Percentiles rank a stretch among this genome's conserved stretches.
These are phyloP conservation scores for Trematocara unimaculatum DNA, from an alignment of 2,113 vertebrate genomes.

Conservation along the genomic window DNA sequence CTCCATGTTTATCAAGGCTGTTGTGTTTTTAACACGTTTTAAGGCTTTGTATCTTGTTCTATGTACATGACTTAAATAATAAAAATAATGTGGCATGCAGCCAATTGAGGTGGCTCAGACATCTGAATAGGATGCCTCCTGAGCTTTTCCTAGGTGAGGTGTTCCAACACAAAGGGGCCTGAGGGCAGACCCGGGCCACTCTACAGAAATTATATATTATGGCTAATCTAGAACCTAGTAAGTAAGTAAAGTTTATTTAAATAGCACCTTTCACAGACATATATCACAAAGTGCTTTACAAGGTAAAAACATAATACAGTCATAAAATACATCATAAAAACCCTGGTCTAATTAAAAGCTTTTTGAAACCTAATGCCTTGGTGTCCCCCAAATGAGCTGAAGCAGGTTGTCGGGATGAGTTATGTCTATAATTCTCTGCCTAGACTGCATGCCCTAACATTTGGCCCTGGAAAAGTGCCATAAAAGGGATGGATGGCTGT, in stretches of 20 bases:
- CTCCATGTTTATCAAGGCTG: not conserved
- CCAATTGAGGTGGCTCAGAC: not conserved
- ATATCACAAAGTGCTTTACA: no score
- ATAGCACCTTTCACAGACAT: no score
- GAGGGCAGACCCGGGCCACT: accelerated
- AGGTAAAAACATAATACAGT: no score
- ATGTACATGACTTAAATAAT: accelerated
- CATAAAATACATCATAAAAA: no score
- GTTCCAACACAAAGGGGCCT: accelerated
- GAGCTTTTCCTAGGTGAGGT: not conserved
- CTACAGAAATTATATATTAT: not conserved
- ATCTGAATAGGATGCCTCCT: not conserved
- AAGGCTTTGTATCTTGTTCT: not conserved
- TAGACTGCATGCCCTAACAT: not conserved
- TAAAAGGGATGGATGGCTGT: not conserved
- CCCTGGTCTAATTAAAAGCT: no score
- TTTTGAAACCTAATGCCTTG: not conserved
- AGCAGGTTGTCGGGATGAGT: not conserved
- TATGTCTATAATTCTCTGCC: not conserved
- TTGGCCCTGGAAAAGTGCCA: not conserved
- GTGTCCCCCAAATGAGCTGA: not conserved
- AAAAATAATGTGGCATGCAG: not conserved
- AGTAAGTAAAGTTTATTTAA: no score
- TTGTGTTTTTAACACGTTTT: not conserved
- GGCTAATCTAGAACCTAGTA: not conserved